A percentile compares a stretch with the other conserved stretches of the same genome.
Evolutionary conservation across 2,888 invertebrate genomes (phyloP).

Genomic region (Xylota segnis): DNA sequence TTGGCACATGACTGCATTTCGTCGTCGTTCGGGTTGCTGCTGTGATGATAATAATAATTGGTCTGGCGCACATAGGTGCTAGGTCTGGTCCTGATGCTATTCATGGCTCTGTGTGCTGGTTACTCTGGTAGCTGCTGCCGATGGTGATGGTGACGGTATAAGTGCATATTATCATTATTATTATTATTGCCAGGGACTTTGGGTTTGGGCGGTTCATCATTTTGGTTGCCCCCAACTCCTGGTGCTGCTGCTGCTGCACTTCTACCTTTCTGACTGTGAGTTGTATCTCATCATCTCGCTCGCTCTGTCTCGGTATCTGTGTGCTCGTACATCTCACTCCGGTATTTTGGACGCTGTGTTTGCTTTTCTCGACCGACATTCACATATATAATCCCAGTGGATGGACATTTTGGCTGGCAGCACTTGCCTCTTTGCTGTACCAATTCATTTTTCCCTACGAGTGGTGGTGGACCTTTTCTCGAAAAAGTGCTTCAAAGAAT

Average conservation of each 20-base stretch:
- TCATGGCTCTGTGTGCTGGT: slow-evolving; percentile 31
- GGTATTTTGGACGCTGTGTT: slow-evolving; percentile 52
- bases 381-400: slow-evolving; percentile 49
- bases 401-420: slow-evolving; percentile 65
- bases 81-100: slow-evolving; percentile 47
- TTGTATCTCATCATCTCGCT: slow-evolving; percentile 15
- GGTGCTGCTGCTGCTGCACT: background rate
- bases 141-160: slow-evolving; percentile 71
- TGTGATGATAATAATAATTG: slow-evolving; percentile 76
- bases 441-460: slow-evolving; percentile 30
- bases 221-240: slow-evolving; percentile 15
- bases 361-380: slow-evolving; percentile 65
- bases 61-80: slow-evolving; percentile 75
- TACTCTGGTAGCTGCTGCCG: slow-evolving; percentile 43
- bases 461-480: background rate
- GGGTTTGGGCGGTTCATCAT: slow-evolving; percentile 69
- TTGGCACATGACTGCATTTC: slow-evolving; percentile 77
- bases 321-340: slow-evolving; percentile 46
- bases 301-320: slow-evolving; percentile 28
- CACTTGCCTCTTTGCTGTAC: slow-evolving; percentile 40
- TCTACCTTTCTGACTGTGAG: slow-evolving; percentile 28
- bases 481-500: slow-evolving; percentile 54
- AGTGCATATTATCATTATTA: slow-evolving; percentile 77
- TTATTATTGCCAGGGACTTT: slow-evolving; percentile 67
- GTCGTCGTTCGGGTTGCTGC: slow-evolving; percentile 68